A percentile compares a stretch with the other conserved stretches of the same genome.
Conservation (phyloP, 1,140 invertebrate genomes). For the Theocolax elegans region DNA sequence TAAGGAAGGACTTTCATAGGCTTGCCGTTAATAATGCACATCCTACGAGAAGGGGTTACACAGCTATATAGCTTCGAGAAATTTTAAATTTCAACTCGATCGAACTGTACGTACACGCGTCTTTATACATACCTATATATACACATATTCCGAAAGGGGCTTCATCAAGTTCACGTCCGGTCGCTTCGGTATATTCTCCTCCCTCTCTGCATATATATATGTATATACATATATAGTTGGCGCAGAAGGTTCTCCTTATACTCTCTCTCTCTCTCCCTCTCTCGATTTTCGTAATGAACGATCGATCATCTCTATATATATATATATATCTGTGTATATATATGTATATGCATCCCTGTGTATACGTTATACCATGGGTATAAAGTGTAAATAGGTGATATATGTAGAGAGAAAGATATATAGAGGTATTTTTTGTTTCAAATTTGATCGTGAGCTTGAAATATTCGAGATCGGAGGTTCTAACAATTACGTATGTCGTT, state of each 20-base stretch:
- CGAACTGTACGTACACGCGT: neutral
- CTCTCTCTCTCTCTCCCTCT: neutral
- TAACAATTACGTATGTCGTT: too few relatives aligned
- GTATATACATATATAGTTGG: too few relatives aligned
- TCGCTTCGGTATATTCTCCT: neutral
- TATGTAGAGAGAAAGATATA: too few relatives aligned
- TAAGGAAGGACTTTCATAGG: too few relatives aligned
- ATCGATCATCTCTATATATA: constrained; percentile 13
- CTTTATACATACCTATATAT: neutral
- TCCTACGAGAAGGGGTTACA: neutral
- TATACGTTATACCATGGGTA: too few relatives aligned
- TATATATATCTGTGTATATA: constrained; percentile 8
- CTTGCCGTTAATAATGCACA: constrained; percentile 7
- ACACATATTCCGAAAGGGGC: constrained; percentile 7
- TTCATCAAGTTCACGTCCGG: constrained; percentile 32
- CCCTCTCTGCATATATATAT: too few relatives aligned
- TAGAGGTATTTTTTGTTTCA: too few relatives aligned
- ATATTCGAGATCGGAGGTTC: too few relatives aligned
- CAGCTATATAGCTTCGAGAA: too few relatives aligned
- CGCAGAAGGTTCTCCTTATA: constrained; percentile 18
- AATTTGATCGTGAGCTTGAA: too few relatives aligned
- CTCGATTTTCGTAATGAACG: constrained; percentile 10
- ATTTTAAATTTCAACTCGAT: constrained; percentile 29
- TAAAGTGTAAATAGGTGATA: constrained; percentile 28
- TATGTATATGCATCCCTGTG: neutral